phyloP scores from a whole-genome alignment of 2,113 vertebrate genomes.

The Prietella phreatophila region DNA sequence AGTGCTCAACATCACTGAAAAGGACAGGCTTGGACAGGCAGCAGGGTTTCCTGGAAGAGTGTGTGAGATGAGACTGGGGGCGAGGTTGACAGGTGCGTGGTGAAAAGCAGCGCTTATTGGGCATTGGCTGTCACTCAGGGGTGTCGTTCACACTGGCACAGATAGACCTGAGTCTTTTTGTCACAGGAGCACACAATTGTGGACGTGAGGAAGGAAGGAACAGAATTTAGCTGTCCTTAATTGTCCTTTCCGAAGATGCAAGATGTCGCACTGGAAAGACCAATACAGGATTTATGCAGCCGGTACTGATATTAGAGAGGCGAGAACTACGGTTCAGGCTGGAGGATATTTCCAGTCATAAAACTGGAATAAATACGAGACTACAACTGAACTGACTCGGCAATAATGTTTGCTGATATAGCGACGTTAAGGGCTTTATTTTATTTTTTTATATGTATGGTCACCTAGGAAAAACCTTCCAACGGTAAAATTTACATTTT shows the following conservation, averaged over 20 bases:
- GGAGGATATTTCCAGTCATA: not conserved
- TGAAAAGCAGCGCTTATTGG: constrained; percentile 40
- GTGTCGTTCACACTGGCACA: constrained; percentile 28
- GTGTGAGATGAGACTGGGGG: constrained; percentile 26
- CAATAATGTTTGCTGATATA: not conserved
- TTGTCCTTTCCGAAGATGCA: not conserved
- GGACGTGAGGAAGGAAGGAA: not conserved
- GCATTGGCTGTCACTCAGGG: constrained; percentile 38
- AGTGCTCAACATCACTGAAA: constrained; percentile 47
- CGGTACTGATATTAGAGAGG: not conserved
- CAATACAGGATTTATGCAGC: not conserved
- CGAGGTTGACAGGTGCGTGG: constrained; percentile 39
- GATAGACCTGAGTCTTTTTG: constrained; percentile 32
- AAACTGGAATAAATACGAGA: not conserved
- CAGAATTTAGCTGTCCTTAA: not conserved
- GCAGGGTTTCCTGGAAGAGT: constrained; percentile 32
- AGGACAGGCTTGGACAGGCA: constrained; percentile 45
- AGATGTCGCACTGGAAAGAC: not conserved
- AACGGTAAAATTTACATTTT: not conserved
- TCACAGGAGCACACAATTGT: not conserved
- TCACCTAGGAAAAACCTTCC: not conserved
- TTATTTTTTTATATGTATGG: not conserved
- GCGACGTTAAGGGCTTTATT: not conserved
- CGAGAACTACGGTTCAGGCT: not conserved
- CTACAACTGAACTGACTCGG: not conserved